A percentile compares a stretch with the other conserved stretches of the same genome.
Conservation (phyloP, 2,113 vertebrate species). For the Cryptoleucopteryx plumbea region DNA sequence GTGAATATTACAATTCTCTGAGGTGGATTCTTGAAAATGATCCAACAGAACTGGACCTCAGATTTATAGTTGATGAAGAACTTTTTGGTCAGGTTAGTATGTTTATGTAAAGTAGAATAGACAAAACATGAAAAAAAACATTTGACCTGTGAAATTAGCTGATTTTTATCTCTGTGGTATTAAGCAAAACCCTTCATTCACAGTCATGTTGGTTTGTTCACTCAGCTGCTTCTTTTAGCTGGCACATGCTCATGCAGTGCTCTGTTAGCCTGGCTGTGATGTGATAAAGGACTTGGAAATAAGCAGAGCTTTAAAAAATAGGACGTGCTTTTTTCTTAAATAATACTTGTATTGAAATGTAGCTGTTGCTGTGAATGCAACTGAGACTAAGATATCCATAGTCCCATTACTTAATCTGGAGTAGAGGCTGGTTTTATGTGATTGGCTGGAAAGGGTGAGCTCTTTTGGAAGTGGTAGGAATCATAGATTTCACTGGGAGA, state of each 20-base stretch:
- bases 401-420: neutral
- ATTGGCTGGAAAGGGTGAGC: neutral
- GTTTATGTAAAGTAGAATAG: neutral
- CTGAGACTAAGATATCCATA: neutral
- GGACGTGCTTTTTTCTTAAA: neutral
- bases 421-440: neutral
- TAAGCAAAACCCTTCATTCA: neutral
- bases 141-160: neutral
- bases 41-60: conserved; percentile 90
- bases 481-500: neutral
- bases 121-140: neutral
- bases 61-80: conserved; percentile 94
- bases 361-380: neutral
- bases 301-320: neutral
- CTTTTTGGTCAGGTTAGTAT: conserved; percentile 94
- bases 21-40: conserved; percentile 98
- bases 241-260: neutral
- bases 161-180: neutral
- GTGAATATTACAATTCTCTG: conserved; percentile 95
- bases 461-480: neutral
- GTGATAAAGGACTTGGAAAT: neutral
- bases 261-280: neutral
- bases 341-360: neutral
- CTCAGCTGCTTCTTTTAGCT: neutral
- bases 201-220: neutral